Percentiles rank a stretch among this genome's conserved stretches.
Evolutionary conservation across 2,113 vertebrate genomes (phyloP).

Genomic region (Cichladusa arquata): DNA sequence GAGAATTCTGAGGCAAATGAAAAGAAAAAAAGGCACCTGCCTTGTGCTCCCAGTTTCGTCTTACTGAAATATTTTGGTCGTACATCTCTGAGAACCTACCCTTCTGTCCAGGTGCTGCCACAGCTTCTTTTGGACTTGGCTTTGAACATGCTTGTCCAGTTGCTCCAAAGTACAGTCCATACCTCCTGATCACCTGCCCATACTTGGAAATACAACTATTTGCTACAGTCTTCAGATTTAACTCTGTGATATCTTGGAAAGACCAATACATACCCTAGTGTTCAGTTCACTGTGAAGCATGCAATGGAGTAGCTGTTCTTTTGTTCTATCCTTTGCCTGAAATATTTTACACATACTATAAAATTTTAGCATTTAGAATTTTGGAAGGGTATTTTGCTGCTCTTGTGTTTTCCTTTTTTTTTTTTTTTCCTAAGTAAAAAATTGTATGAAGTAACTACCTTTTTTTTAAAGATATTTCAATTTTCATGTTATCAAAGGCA

Average conservation of each 20-base stretch:
- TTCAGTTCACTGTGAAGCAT: neutral
- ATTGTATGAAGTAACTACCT: neutral
- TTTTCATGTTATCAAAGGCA: neutral
- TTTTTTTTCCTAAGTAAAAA: neutral
- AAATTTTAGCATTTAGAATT: neutral
- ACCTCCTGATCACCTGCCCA: neutral
- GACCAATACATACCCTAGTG: neutral
- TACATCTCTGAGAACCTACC: neutral
- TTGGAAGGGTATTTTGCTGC: neutral
- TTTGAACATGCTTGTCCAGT: neutral
- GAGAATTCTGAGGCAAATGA: neutral
- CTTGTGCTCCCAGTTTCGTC: neutral
- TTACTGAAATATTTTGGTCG: neutral
- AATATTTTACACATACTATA: neutral
- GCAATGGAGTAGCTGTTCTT: neutral
- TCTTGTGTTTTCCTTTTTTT: neutral
- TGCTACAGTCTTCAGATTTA: neutral
- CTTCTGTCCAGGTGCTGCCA: neutral
- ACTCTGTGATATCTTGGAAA: neutral
- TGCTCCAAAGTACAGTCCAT: neutral
- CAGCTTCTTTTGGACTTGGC: neutral
- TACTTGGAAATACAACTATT: neutral
- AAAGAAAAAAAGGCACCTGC: neutral
- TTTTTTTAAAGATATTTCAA: neutral
- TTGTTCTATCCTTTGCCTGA: neutral